A percentile compares a stretch with the other conserved stretches of the same genome.
Conservation (phyloP, 2,888 invertebrate genomes). For the Mimumesa dahlbomi region DNA sequence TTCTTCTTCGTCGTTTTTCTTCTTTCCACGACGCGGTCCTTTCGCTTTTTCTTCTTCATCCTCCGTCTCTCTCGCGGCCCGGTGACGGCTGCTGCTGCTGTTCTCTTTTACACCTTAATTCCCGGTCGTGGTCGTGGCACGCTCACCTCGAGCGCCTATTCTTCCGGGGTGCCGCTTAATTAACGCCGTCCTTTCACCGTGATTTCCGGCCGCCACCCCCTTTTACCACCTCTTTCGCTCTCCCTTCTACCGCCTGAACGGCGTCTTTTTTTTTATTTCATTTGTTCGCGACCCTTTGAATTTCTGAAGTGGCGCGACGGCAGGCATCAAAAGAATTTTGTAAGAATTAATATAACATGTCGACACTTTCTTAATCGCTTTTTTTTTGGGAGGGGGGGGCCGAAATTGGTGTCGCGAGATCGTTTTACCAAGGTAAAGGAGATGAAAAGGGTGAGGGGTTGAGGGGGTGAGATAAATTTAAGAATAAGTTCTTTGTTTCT, state of each 20-base stretch:
- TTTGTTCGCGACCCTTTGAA: slow-evolving; percentile 18
- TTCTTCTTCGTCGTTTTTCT: slow-evolving; percentile 3
- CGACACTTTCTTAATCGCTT: background rate
- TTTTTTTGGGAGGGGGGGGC: no score
- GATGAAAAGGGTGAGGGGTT: no score
- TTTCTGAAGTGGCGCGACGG: background rate
- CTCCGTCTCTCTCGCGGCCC: slow-evolving; percentile 7
- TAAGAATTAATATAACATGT: slow-evolving; percentile 39
- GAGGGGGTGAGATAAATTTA: no score
- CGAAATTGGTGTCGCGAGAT: no score
- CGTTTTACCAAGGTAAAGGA: no score
- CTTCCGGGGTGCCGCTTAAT: slow-evolving; percentile 72
- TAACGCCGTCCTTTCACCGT: slow-evolving; percentile 69
- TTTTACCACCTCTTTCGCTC: background rate
- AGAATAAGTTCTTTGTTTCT: no score
- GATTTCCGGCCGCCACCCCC: slow-evolving; percentile 57
- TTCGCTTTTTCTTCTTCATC: slow-evolving; percentile 16
- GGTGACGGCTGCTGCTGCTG: slow-evolving; percentile 12
- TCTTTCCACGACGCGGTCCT: background rate
- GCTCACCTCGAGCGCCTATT: slow-evolving; percentile 54
- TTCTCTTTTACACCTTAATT: slow-evolving; percentile 45
- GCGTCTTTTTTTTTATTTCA: slow-evolving; percentile 2
- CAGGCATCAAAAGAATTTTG: background rate
- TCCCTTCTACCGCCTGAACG: background rate
- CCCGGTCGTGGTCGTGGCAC: slow-evolving; percentile 14